phyloP scores from a whole-genome alignment of 1,140 invertebrate species.

The Drosophila subpulchrella region DNA sequence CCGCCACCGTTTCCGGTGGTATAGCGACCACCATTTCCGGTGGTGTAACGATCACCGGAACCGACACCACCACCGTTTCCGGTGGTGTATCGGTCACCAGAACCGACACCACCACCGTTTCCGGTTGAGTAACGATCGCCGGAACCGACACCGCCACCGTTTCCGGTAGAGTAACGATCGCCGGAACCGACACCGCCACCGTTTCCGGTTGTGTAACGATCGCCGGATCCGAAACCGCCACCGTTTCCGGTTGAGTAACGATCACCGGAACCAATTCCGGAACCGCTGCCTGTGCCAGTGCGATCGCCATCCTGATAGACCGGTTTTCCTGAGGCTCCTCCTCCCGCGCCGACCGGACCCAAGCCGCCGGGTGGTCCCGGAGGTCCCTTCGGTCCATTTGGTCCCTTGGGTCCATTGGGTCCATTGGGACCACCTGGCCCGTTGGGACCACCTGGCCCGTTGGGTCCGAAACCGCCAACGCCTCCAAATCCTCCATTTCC shows the following conservation, averaged over 20 bases:
- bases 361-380: slow-evolving; percentile 64
- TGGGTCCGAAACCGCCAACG: slow-evolving; percentile 45
- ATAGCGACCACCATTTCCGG: slow-evolving; percentile 36
- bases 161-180: slow-evolving; percentile 20
- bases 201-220: slow-evolving; percentile 30
- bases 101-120: slow-evolving; percentile 14
- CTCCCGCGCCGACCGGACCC: slow-evolving; percentile 60
- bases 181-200: slow-evolving; percentile 33
- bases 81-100: slow-evolving; percentile 21
- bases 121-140: slow-evolving; percentile 31
- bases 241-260: slow-evolving; percentile 34
- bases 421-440: slow-evolving; percentile 62
- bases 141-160: slow-evolving; percentile 14
- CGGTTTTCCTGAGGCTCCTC: slow-evolving; percentile 81
- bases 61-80: slow-evolving; percentile 28
- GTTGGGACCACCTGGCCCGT: slow-evolving; percentile 57
- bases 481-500: slow-evolving; percentile 50
- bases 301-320: slow-evolving; percentile 62
- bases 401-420: slow-evolving; percentile 66
- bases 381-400: slow-evolving; percentile 63
- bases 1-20: slow-evolving; percentile 25
- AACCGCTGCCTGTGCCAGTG: slow-evolving; percentile 48
- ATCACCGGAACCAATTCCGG: slow-evolving; percentile 47
- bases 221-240: slow-evolving; percentile 24
- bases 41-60: slow-evolving; percentile 18